Conservation (phyloP, 2,797 vertebrate genomes). For the Antrozous pallidus region DNA sequence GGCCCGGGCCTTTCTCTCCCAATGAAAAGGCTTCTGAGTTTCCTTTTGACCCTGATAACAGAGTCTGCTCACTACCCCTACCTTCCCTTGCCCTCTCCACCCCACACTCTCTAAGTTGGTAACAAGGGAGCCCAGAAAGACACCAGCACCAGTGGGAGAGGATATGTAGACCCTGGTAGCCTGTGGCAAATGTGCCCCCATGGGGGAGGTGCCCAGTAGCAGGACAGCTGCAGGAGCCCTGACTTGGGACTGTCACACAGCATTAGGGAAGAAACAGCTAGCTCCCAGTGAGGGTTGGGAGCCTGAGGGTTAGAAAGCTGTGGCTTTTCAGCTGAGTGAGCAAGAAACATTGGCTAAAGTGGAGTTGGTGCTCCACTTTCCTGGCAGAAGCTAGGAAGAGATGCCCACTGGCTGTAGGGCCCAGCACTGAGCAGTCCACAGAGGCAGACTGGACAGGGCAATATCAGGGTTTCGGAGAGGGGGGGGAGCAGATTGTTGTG, state of each 20-base stretch:
- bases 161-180: too few relatives aligned
- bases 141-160: rapidly evolving
- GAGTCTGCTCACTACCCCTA: neutral
- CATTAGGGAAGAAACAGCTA: slow-evolving; percentile 37
- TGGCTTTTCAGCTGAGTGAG: slow-evolving; percentile 67
- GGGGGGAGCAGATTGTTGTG: neutral
- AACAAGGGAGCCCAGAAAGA: neutral
- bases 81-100: too few relatives aligned
- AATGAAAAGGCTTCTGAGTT: neutral
- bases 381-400: neutral
- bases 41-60: neutral
- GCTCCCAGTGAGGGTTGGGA: neutral
- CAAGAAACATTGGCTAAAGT: slow-evolving; percentile 44
- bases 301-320: slow-evolving; percentile 44
- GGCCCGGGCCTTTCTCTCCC: neutral
- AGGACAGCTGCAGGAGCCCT: neutral
- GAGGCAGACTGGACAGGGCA: neutral
- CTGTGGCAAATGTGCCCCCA: neutral
- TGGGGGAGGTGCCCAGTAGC: neutral
- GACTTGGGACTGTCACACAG: neutral
- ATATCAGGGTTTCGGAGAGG: neutral
- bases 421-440: rapidly evolving
- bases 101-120: too few relatives aligned
- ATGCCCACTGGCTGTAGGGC: neutral
- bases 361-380: slow-evolving; percentile 61